Percentiles rank a stretch among this genome's conserved stretches.
Evolutionary conservation across 1,140 invertebrate genomes (phyloP).

Genomic region (Drosophila lacertosa): DNA sequence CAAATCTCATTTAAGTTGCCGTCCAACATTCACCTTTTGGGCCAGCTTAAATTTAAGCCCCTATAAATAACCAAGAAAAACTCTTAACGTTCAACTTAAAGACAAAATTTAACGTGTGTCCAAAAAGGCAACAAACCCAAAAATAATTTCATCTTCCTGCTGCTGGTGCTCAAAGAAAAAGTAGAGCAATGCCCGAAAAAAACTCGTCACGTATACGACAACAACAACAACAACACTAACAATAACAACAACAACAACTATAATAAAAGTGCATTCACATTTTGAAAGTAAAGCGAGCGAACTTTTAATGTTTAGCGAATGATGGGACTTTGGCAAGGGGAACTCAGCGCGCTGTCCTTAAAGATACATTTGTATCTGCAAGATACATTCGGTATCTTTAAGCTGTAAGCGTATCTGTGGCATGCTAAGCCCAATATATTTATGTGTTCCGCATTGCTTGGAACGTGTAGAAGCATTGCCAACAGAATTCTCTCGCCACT

Average conservation of each 20-base stretch:
- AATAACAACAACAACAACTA: conserved; percentile 33
- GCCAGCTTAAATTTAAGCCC: conserved; percentile 12
- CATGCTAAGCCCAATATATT: conserved; percentile 38
- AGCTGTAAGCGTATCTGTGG: conserved; percentile 27
- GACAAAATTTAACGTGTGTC: conserved; percentile 52
- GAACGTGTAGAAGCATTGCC: conserved; percentile 47
- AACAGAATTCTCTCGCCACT: conserved; percentile 42
- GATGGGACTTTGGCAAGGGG: conserved; percentile 20
- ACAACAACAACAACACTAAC: conserved; percentile 11
- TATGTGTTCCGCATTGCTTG: conserved; percentile 35
- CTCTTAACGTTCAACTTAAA: conserved; percentile 47
- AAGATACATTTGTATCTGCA: conserved; percentile 18
- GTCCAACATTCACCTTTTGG: conserved; percentile 20
- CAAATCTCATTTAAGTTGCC: conserved; percentile 16
- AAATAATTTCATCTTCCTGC: conserved; percentile 56
- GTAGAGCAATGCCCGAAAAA: conserved; percentile 62
- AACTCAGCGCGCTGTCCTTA: conserved; percentile 27
- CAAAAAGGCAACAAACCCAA: conserved; percentile 63
- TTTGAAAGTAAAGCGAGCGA: conserved; percentile 70
- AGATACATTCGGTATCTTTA: conserved; percentile 57
- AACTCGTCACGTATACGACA: conserved; percentile 63
- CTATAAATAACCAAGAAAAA: conserved; percentile 22
- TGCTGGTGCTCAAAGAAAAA: conserved; percentile 52
- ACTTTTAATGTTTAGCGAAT: conserved; percentile 67
- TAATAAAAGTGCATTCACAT: conserved; percentile 78